Conservation (phyloP, 2,888 invertebrate genomes). For the Amaurobius ferox region DNA sequence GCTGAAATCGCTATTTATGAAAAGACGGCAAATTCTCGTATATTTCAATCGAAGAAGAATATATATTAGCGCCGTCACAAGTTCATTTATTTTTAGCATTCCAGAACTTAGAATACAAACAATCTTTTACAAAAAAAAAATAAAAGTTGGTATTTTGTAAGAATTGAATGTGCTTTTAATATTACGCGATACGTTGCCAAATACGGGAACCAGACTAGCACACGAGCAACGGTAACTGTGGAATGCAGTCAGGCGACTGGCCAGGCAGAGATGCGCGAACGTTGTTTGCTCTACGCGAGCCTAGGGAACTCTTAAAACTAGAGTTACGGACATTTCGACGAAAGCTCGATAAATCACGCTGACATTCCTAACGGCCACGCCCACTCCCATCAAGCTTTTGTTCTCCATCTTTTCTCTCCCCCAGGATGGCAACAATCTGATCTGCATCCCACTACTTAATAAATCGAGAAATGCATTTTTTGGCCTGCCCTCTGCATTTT, state of each 20-base stretch:
- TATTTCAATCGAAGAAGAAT: too few relatives aligned
- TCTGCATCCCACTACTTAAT: constrained; percentile 20
- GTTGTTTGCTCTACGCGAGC: constrained; percentile 49
- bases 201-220: constrained; percentile 12
- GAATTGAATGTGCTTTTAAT: too few relatives aligned
- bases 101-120: too few relatives aligned
- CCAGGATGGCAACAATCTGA: constrained; percentile 21
- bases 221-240: constrained; percentile 44
- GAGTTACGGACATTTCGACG: constrained; percentile 70
- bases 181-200: constrained; percentile 41
- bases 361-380: constrained; percentile 59
- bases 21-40: too few relatives aligned
- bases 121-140: too few relatives aligned
- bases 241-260: constrained; percentile 67
- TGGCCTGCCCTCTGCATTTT: neutral
- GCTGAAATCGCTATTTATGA: too few relatives aligned
- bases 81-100: too few relatives aligned
- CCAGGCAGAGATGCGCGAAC: constrained; percentile 35
- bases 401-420: constrained; percentile 37
- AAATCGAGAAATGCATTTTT: constrained; percentile 15
- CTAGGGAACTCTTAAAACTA: constrained; percentile 48
- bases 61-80: too few relatives aligned
- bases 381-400: constrained; percentile 59
- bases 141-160: too few relatives aligned
- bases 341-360: constrained; percentile 68